Evolutionary conservation across 30 jellyfish, hydroid and myxozoan genomes (phyloP), one percentile per base, ranked within the genome.

Genomic region (Nemopilema nomurai): DNA sequence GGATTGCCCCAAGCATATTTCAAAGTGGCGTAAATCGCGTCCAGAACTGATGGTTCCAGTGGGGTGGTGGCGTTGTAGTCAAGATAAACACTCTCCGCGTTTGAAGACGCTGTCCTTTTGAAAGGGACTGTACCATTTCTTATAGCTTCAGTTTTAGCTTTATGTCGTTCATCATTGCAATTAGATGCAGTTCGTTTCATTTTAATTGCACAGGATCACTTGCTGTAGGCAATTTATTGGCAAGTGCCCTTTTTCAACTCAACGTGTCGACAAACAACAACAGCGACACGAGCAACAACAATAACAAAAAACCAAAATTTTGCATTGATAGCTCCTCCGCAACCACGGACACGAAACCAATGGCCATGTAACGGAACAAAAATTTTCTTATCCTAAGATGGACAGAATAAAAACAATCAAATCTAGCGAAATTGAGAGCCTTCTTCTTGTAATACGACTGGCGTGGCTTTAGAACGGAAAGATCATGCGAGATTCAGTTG

Each of bases 31-130:
- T 71, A 63, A 52, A 93, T 88, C 1, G 87, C 94, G 41, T 89
- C 88, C 20, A 80, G 67, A 72, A 93, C 98, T 8, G 96, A 62
- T 26, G 93, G 90, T 25, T 83, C 97, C 24, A 93, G 49, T n/a
- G 98, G 98, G n/a, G 98, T 93, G 8, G 98, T 93, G 23, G 98
- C 98, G 73, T 93, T 93, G 88, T 77, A 93, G 76, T 93, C 98
- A 51, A 93, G 49, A 62, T 88, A 93, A 6, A 93, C 80, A 8
- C 83, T 66, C 25, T 63, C 30, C 27, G 51, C 28, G 8, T 78
- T 65, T 17, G 33, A 8, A 32, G 16, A 66, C 23, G 52, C 84
- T 22, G 64, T 62, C 29, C 7, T 7, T 63, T 8, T 19, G 18
- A n/a, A 19, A 6, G 73, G 73, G 29, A n/a, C 73, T 63, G 29